phyloP scores from a whole-genome alignment of 2,888 invertebrate genomes.

The Thereva nobilitata region DNA sequence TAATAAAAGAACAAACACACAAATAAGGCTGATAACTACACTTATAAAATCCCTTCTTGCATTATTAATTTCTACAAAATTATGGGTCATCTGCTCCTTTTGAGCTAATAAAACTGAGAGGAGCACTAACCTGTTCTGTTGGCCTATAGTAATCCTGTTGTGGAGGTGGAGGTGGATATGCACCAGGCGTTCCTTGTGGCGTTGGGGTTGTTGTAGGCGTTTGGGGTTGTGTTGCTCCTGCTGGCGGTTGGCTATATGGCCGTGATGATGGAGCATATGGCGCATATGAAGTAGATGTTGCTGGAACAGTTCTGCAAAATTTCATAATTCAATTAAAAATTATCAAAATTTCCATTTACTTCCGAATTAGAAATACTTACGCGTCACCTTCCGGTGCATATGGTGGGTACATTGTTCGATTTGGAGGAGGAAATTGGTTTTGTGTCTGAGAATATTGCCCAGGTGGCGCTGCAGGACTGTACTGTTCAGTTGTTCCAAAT shows the following conservation, averaged over 20 bases:
- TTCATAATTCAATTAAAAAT: not conserved
- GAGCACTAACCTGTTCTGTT: constrained; percentile 53
- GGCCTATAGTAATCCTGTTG: constrained; percentile 65
- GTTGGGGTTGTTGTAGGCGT: constrained; percentile 55
- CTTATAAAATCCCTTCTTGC: not conserved
- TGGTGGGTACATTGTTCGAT: constrained; percentile 79
- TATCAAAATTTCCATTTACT: not conserved
- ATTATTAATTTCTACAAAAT: too few species aligned
- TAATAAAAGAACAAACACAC: constrained; percentile 6
- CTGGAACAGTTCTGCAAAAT: constrained; percentile 50
- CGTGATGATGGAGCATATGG: constrained; percentile 52
- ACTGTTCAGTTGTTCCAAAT: constrained; percentile 68
- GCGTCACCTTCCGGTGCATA: constrained; percentile 73
- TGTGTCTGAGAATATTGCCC: constrained; percentile 66
- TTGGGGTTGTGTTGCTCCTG: constrained; percentile 61
- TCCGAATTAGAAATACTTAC: constrained; percentile 56
- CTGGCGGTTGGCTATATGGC: constrained; percentile 56
- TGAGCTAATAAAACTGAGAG: too few species aligned
- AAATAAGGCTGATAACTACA: not conserved
- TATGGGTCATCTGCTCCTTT: too few species aligned
- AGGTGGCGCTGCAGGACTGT: constrained; percentile 62
- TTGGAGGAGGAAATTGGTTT: constrained; percentile 66
- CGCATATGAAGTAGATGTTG: constrained; percentile 55
- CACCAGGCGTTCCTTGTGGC: constrained; percentile 58
- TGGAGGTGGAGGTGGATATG: constrained; percentile 59